Conservation (phyloP, 2,113 vertebrate species). For the Eonycteris spelaea region DNA sequence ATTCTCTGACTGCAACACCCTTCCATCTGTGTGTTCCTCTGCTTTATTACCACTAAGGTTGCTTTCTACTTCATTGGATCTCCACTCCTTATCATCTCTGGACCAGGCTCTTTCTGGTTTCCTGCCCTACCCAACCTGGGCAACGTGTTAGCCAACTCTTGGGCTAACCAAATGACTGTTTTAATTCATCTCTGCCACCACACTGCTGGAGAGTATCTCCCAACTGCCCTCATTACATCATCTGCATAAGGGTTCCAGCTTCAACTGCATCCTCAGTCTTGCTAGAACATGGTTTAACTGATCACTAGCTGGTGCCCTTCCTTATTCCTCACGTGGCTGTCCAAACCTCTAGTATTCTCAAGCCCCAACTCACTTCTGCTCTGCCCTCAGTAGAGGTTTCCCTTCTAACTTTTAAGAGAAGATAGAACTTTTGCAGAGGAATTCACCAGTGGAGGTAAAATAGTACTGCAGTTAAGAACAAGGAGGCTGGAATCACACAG, state of each 20-base stretch:
- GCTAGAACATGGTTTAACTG: not conserved
- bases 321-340: not conserved
- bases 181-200: not conserved
- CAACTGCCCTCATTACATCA: no score
- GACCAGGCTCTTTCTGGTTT: not conserved
- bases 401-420: not conserved
- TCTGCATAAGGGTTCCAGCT: not conserved
- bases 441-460: not conserved
- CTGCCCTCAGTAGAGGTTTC: not conserved
- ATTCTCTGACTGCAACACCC: not conserved
- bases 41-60: not conserved
- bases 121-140: not conserved
- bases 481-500: not conserved
- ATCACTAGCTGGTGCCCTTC: not conserved
- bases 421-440: not conserved
- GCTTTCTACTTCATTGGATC: not conserved
- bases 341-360: not conserved
- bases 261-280: not conserved
- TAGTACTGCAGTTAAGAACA: not conserved
- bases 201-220: not conserved
- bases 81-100: not conserved
- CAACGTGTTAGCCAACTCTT: not conserved
- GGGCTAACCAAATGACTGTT: not conserved
- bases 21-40: rapidly evolving
- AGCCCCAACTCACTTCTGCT: not conserved